Evolutionary conservation across 1,140 invertebrate species (phyloP).

Genomic region (Diploscapter pachys): DNA sequence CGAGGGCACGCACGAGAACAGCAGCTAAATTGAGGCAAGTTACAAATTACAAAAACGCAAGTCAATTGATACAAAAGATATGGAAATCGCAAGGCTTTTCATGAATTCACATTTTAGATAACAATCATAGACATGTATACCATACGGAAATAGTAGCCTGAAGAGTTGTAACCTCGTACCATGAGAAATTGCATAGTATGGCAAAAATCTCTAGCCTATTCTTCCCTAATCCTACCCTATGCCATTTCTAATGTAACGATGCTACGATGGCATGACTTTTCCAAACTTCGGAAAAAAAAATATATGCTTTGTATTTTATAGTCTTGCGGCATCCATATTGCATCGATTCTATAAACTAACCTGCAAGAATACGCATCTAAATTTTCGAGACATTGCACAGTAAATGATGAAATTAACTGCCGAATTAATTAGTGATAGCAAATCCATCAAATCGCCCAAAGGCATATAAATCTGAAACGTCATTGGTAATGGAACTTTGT

Average conservation of each 20-base stretch:
- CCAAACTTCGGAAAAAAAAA: conserved; percentile 44
- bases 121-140: too few relatives aligned
- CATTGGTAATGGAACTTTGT: not conserved
- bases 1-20: too few relatives aligned
- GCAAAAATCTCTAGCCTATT: not conserved
- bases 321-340: too few relatives aligned
- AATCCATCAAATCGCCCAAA: conserved; percentile 84
- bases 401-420: conserved; percentile 90
- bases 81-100: too few relatives aligned
- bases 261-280: conserved; percentile 13
- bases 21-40: too few relatives aligned
- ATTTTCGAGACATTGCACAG: conserved; percentile 88
- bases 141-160: too few relatives aligned
- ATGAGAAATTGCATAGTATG: too few relatives aligned
- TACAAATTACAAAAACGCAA: too few relatives aligned
- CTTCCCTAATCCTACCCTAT: conserved; percentile 9
- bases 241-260: not conserved
- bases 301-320: too few relatives aligned
- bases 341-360: conserved; percentile 38
- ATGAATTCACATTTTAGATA: too few relatives aligned
- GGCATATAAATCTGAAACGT: conserved; percentile 60
- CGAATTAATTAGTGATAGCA: conserved; percentile 83
- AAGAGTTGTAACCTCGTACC: too few relatives aligned
- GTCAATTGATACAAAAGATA: too few relatives aligned
- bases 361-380: conserved; percentile 72